Base-by-base conservation (phyloP, 2,888 invertebrate species). In the Idaea biselata region DNA sequence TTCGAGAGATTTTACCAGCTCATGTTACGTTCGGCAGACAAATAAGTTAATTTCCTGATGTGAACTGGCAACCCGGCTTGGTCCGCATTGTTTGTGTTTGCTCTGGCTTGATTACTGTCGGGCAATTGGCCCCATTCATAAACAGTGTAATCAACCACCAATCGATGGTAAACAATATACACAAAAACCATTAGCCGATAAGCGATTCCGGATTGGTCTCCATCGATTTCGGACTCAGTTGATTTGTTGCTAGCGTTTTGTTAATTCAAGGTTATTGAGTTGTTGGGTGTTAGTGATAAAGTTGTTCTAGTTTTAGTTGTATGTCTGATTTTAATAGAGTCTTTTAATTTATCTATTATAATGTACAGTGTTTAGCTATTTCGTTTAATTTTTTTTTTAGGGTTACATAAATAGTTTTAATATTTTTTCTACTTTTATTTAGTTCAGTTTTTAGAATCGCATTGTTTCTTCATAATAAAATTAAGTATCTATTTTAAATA, bases 111-210 rank as follows among this genome's bases (percentile, higher is more conserved):
- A 72, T 72, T 72, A 69, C 70, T 60, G 64, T 60, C 62, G 58
- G 60, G 53, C 60, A 61, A 61, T 66, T 62, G 65, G 68, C 63
- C 68, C 67, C 71, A 68, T 71, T 72, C 68, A 72, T 72, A 70
- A 73, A 70, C 71, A 68, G 66, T 72, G 72, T 71, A 72, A 73
- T 73, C 68, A 73, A 69, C 69, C 65, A 59, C 69, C 69, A 74
- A 74, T 77, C 68, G 69, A 78, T 74, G 66, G 70, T 76, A 75
- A 74, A 77, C 74, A 77, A 74, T 80, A 75, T 73, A 73, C 72
- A 71, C 73, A 71, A 75, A 78, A 73, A 79, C 73, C 78, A 73
- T 80, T 71, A 73, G 72, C 61, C 68, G 72, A 70, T 71, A 72
- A 73, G 71, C 69, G 68, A 65, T 73, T 72, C 69, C 63, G 59